phyloP scores from a whole-genome alignment of 2,113 vertebrate genomes.

The Osmerus eperlanus region DNA sequence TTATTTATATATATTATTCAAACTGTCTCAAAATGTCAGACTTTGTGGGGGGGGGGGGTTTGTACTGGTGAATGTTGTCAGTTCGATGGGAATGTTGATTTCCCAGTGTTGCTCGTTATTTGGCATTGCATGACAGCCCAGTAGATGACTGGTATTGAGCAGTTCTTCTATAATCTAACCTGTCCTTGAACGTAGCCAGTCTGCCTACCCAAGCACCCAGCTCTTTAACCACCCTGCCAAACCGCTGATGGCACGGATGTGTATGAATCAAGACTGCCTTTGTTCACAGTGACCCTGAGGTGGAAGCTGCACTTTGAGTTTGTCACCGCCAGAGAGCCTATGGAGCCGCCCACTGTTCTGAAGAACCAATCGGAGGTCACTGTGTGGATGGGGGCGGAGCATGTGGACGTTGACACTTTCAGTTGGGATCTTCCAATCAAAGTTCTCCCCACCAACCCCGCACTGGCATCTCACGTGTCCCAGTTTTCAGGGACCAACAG shows the following conservation, averaged over 20 bases:
- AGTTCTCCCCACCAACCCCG: conserved; percentile 92
- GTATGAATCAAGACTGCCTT: background rate
- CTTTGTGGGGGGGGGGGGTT: too few species aligned
- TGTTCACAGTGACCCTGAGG: conserved; percentile 74
- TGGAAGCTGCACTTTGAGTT: conserved; percentile 96
- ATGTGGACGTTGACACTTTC: conserved; percentile 94
- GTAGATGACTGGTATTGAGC: too few species aligned
- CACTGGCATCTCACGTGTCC: conserved; percentile 86
- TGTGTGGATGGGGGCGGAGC: conserved; percentile 86
- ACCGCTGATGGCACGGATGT: too few species aligned
- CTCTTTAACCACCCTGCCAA: background rate
- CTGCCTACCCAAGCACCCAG: too few species aligned
- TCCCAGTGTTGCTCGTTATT: too few species aligned
- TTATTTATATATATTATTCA: too few species aligned
- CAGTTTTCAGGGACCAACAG: conserved; percentile 88
- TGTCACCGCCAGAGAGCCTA: conserved; percentile 83
- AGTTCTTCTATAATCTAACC: too few species aligned
- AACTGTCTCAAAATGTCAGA: too few species aligned
- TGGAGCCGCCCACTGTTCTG: conserved; percentile 75
- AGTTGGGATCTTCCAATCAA: conserved; percentile 98
- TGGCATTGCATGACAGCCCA: too few species aligned
- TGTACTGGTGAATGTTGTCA: too few species aligned
- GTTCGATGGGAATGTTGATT: too few species aligned
- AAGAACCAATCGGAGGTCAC: conserved; percentile 82
- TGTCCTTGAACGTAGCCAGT: too few species aligned